Evolutionary conservation across 2,888 invertebrate genomes (phyloP), one percentile per base, ranked within the genome.

Genomic region (Trissolcus japonicus): DNA sequence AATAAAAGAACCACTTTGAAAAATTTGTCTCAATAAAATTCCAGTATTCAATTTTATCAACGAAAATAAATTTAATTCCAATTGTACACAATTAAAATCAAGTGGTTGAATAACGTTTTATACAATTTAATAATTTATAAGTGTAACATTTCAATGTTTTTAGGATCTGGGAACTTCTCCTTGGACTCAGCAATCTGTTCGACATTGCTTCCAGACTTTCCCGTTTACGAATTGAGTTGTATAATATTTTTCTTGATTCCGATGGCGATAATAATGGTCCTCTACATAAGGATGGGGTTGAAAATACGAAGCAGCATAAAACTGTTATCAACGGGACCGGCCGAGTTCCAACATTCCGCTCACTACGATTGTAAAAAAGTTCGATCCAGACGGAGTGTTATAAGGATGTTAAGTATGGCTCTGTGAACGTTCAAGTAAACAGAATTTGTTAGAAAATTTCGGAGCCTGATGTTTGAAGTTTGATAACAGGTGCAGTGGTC

Each of bases 401-500:
- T 96, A 78, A 91, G 94, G 84, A 96, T 96, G 95, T 90, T 96
- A 79, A 94, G 96, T 96, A 89, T 91, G 91, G 48, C n/a, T 61
- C 1, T 29, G 46, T 29, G 11, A 21, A 56, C 29, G 9, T 56
- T 35, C 21, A 16, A 35, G 9, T 56, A 11, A 9, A 54, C 1
- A 35, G 9, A 9, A 35, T 46, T 16, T 46, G 14, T 16, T 46
- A 2, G n/a, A 6, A n/a, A 46, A 46, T 14, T 14, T 46, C 14
- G 16, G 7, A 14, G 35, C 35, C 6, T 16, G 46, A 46, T 46
- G 14, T 46, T 11, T 46, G 14, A 46, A 46, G 7, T 46, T 46
- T 46, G 7, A 46, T 46, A 46, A 46, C 91, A 98, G 98, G 95
- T 81, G 96, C 96, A 2, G 98, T 98, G 19, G 98, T 98, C 63